Evolutionary conservation across 2,888 invertebrate species (phyloP), one percentile per base, ranked within the genome.

Genomic region (Drosophila yooni): DNA sequence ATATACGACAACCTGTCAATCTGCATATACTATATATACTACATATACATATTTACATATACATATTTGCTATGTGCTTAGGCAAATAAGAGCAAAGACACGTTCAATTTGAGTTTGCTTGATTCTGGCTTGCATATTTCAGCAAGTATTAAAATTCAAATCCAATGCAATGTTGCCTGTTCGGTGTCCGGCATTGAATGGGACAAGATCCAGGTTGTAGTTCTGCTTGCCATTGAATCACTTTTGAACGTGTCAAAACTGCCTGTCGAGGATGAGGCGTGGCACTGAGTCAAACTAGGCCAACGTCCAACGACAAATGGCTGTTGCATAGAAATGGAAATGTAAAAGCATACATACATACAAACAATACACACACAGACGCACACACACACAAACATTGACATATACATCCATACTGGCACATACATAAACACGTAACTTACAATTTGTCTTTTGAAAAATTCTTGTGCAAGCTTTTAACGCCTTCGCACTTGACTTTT

Each of bases 231-330:
- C 66, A 76, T 79, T 76, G 81, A 81, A 74, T 74, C 74, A 82
- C 81, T 74, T 76, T 76, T 72, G 73, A 76, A 81, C 79, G 81
- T 81, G 81, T 67, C 61, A 57, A 71, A 86, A 74, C 67, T 69
- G 67, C 54, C 62, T 21, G 70, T 40, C 48, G 53, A 48, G 66
- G 25, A 51, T 58, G 70, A 57, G 72, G 63, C 63, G 62, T 68
- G 68, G 66, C 56, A 40, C 13, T 40, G 29, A 40, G 11, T 58
- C 38, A 54, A 81, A 79, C 75, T 82, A 73, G 81, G 81, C 79
- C 81, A 81, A 66, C 75, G 64, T 64, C 60, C 67, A 65, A 15
- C 59, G 38, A 40, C 77, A 77, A 76, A 83, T 79, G 74, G 67
- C 66, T 74, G 74, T 70, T 74, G 54, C 69, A 73, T 73, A 73